phyloP scores from a whole-genome alignment of 1,140 invertebrate species.

The Dolichoris vasculosae region DNA sequence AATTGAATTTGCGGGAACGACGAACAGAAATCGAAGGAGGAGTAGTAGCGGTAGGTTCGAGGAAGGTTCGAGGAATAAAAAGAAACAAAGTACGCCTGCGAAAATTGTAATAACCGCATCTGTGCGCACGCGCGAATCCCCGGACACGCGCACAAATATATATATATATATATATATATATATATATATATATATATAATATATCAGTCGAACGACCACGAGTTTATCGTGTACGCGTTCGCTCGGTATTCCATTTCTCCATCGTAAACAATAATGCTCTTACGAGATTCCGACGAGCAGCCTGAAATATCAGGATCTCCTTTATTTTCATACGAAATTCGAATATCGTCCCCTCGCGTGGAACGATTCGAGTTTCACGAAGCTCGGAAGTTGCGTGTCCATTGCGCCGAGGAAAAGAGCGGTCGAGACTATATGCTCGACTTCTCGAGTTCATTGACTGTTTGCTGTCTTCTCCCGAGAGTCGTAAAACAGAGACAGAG shows the following conservation, averaged over 20 bases:
- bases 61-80: no score
- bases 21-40: no score
- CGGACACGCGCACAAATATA: no score
- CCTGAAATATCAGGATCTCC: conserved; percentile 50
- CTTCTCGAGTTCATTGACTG: conserved; percentile 63
- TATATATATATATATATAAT: no score
- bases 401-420: conserved; percentile 59
- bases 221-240: conserved; percentile 28
- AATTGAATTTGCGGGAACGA: background rate
- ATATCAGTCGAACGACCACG: background rate
- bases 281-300: conserved; percentile 32
- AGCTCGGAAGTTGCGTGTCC: conserved; percentile 63
- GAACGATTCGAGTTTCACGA: conserved; percentile 57
- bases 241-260: conserved; percentile 50
- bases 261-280: conserved; percentile 53
- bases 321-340: conserved; percentile 54
- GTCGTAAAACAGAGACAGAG: conserved; percentile 56
- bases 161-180: no score
- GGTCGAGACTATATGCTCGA: conserved; percentile 57
- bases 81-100: no score
- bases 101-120: no score
- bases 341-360: conserved; percentile 52
- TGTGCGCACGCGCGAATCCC: no score
- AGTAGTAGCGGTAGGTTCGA: background rate
- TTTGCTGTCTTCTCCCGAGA: conserved; percentile 56